phyloP scores from a whole-genome alignment of 2,113 vertebrate species.

The Xiphias gladius region DNA sequence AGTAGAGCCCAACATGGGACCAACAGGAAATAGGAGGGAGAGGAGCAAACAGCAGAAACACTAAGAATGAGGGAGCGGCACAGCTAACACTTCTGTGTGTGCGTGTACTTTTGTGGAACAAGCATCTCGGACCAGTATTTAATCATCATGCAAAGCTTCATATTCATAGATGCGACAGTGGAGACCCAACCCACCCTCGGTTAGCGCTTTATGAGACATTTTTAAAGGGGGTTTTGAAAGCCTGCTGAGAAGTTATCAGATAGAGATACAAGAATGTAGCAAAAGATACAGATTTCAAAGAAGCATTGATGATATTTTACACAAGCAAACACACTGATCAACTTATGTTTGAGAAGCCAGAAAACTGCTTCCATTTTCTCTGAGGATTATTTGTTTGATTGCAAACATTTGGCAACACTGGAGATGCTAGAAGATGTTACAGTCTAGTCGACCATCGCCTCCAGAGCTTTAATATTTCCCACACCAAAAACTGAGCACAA shows the following conservation, averaged over 20 bases:
- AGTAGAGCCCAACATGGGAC: no score
- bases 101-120: neutral
- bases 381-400: neutral
- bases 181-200: conserved; percentile 12
- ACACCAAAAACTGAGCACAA: neutral
- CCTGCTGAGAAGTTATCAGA: conserved; percentile 8
- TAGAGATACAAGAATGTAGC: neutral
- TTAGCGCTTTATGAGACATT: conserved; percentile 16
- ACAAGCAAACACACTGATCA: conserved; percentile 28
- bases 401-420: neutral
- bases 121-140: conserved; percentile 17
- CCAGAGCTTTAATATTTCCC: neutral
- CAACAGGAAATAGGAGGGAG: no score
- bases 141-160: conserved; percentile 48
- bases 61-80: no score
- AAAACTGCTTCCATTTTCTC: neutral
- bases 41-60: no score
- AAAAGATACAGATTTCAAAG: conserved; percentile 18
- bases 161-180: conserved; percentile 41
- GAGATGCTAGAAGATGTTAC: neutral
- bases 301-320: conserved; percentile 19
- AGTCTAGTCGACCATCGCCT: neutral
- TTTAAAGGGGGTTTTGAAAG: conserved; percentile 21
- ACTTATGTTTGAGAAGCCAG: neutral
- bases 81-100: neutral